Percentiles rank a stretch among this genome's conserved stretches.
Evolutionary conservation across 2,113 vertebrate genomes (phyloP).

Genomic region (Ailuropoda melanoleuca): DNA sequence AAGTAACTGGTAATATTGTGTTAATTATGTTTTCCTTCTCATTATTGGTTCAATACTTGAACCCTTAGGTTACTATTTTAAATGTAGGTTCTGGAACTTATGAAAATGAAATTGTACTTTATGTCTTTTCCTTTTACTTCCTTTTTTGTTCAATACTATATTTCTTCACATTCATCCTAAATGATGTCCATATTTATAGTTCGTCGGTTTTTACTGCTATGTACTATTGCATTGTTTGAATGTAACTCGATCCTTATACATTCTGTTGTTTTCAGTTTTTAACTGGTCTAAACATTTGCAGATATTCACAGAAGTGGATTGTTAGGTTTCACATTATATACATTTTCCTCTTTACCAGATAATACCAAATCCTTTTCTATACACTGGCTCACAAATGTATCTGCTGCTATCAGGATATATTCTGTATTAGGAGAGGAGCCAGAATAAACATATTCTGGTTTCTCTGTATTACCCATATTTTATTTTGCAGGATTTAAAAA

Average conservation of each 20-base stretch:
- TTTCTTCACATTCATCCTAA: neutral
- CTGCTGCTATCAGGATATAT: neutral
- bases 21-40: neutral
- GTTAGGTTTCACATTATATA: neutral
- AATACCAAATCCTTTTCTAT: neutral
- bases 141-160: neutral
- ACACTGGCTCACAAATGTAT: neutral
- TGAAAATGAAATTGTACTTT: neutral
- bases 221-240: neutral
- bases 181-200: neutral
- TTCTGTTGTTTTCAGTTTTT: neutral
- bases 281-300: neutral
- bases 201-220: neutral
- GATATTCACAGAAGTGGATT: neutral
- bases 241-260: neutral
- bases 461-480: neutral
- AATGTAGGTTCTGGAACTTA: neutral
- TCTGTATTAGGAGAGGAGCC: neutral
- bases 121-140: neutral
- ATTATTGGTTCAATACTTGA: neutral
- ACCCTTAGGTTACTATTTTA: neutral
- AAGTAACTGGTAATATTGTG: neutral
- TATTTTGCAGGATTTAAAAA: neutral
- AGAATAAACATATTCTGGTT: neutral
- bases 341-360: neutral